These are phyloP conservation scores for Kradibia gibbosae DNA, from an alignment of 1,140 invertebrate species.

Conservation along the genomic window DNA sequence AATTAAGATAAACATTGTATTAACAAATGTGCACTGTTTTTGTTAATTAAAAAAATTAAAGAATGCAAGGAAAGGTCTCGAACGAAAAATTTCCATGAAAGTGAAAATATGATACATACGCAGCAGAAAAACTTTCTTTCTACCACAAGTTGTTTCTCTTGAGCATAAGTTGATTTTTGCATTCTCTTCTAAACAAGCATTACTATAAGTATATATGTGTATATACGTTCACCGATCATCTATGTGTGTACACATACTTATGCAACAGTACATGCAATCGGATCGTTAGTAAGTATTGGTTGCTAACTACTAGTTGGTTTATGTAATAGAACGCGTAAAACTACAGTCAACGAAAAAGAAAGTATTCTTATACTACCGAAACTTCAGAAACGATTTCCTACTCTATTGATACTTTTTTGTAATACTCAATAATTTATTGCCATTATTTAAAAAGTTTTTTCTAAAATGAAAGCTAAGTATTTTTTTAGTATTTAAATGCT, in stretches of 20 bases:
- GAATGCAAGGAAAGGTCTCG: background rate
- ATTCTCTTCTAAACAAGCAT: background rate
- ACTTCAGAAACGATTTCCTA: no score
- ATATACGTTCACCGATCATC: background rate
- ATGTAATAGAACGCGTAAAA: conserved; percentile 57
- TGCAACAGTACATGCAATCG: background rate
- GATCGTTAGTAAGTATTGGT: conserved; percentile 19
- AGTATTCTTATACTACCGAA: conserved; percentile 52
- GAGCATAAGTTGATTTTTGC: conserved; percentile 65
- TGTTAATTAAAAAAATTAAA: background rate
- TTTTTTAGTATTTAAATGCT: no score
- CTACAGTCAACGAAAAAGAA: conserved; percentile 53
- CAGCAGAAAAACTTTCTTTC: conserved; percentile 71
- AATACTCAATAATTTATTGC: no score
- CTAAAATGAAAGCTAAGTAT: no score
- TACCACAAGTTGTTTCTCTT: conserved; percentile 70
- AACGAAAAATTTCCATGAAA: conserved; percentile 60
- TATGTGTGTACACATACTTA: background rate
- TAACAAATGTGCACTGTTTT: background rate
- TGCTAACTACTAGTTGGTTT: conserved; percentile 53
- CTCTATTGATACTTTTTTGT: no score
- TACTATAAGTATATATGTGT: conserved; percentile 10
- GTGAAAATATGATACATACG: conserved; percentile 63
- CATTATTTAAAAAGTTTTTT: no score
- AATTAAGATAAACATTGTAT: background rate